phyloP scores from a whole-genome alignment of 2,113 vertebrate species.

The Cathartes aura region DNA sequence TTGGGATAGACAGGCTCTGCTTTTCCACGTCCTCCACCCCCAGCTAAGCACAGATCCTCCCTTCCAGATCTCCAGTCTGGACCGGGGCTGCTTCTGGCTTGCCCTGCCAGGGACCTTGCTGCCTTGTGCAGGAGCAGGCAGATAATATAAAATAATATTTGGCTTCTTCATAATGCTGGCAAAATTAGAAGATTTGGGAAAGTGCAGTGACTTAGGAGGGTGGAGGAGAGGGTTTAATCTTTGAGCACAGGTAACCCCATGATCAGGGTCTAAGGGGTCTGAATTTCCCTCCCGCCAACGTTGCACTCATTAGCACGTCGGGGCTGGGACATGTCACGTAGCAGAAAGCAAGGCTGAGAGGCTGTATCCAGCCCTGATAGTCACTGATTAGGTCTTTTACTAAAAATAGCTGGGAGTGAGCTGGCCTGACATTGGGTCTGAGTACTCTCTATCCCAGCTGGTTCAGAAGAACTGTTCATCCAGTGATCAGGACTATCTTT shows the following conservation, averaged over 20 bases:
- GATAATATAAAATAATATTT: neutral
- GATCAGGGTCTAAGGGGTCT: neutral
- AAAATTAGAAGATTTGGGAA: neutral
- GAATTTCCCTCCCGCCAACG: neutral
- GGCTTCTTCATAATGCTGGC: neutral
- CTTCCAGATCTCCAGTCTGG: neutral
- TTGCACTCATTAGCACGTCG: neutral
- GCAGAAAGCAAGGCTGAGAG: neutral
- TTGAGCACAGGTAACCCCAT: neutral
- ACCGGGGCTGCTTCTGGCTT: neutral
- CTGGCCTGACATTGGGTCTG: neutral
- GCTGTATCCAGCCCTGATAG: neutral
- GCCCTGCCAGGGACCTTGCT: neutral
- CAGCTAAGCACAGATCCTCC: neutral
- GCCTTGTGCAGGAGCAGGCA: neutral
- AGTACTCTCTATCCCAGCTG: neutral
- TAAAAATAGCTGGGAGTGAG: neutral
- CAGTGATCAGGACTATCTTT: neutral
- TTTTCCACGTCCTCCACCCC: neutral
- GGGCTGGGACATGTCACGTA: neutral
- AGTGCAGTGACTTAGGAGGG: neutral
- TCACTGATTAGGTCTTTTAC: neutral
- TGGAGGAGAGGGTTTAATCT: neutral
- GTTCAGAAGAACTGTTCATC: neutral
- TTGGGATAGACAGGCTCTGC: neutral